phyloP scores from a whole-genome alignment of 2,888 invertebrate genomes.

The Ceraclea dissimilis region DNA sequence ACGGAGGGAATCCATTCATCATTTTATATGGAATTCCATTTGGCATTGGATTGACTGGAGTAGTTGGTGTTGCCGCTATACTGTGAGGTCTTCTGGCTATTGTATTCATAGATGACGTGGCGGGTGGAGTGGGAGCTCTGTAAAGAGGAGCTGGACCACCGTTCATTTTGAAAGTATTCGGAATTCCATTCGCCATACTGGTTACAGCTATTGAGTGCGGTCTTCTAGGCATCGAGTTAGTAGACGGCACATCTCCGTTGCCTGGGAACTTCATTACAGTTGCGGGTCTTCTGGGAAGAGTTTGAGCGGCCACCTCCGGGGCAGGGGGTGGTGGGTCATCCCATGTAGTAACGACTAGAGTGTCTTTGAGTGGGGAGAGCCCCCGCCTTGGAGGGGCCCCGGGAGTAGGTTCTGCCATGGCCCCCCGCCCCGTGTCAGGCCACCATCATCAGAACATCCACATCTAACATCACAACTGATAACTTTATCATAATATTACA shows the following conservation, averaged over 20 bases:
- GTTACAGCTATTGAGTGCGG: slow-evolving; percentile 25
- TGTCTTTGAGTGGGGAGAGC: slow-evolving; percentile 27
- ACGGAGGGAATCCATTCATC: slow-evolving; percentile 25
- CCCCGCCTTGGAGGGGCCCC: slow-evolving; percentile 31
- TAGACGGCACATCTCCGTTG: slow-evolving; percentile 29
- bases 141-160: slow-evolving; percentile 36
- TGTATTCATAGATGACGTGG: slow-evolving; percentile 30
- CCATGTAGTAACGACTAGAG: slow-evolving; percentile 30
- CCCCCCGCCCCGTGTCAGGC: slow-evolving; percentile 11
- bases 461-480: background rate
- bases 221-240: slow-evolving; percentile 23
- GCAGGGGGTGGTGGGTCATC: slow-evolving; percentile 48
- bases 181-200: slow-evolving; percentile 17
- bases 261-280: slow-evolving; percentile 25
- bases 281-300: slow-evolving; percentile 22
- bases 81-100: slow-evolving; percentile 52
- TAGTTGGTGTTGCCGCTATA: slow-evolving; percentile 45
- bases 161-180: slow-evolving; percentile 30
- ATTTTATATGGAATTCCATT: slow-evolving; percentile 27
- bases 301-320: slow-evolving; percentile 31
- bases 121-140: slow-evolving; percentile 43
- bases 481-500: background rate
- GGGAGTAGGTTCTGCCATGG: slow-evolving; percentile 36
- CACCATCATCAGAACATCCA: background rate
- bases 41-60: slow-evolving; percentile 9